Base-by-base conservation (phyloP, 1,140 invertebrate genomes). In the Drosophila hydei region DNA sequence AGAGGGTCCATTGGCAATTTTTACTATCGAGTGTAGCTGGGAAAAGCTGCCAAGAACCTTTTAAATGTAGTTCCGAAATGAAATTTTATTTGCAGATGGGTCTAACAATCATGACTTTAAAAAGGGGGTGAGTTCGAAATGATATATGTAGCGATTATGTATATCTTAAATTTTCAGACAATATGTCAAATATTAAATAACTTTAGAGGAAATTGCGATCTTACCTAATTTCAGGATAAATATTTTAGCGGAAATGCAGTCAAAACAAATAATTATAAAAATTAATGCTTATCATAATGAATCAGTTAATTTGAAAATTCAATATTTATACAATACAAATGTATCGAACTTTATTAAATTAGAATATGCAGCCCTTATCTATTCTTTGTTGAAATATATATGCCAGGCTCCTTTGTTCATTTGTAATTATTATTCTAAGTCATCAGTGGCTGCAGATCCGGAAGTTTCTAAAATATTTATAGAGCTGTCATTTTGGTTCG, bases 381-480 rank as follows among this genome's bases (percentile, higher is more conserved):
- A 77, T 30, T 85, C 65, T 75, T 79, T 52, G 42, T 50, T 69
- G 63, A 79, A 77, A 74, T 79, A 54, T 78, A 51, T 63, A 69
- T 75, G 69, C 51, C 33, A 75, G 60, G 71, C 69, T 81, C 36
- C 52, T 58, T 36, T 60, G 50, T 64, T 50, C 48, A 14, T 69
- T 59, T 60, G 45, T 23, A 71, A 79, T 47, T 55, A 83, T 76
- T 91, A 91, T 84, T 91, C 90, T 52, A 91, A 74, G 59, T 91
- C 90, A 71, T 91, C 90, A 56, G 90, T 89, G 51, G 74, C 47
- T 19, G 58, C 72, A 47, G 38, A 40, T 61, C 69, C 83, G 18
- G 80, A 76, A 45, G 40, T 75, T 52, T 90, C 90, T 52, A 91
- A 54, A 27, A 72, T 78, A 58, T 72, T 75, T 50, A 77, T 38